These are phyloP conservation scores for Gonatopus flavifemur DNA, from an alignment of 1,140 invertebrate genomes.

Conservation along the genomic window DNA sequence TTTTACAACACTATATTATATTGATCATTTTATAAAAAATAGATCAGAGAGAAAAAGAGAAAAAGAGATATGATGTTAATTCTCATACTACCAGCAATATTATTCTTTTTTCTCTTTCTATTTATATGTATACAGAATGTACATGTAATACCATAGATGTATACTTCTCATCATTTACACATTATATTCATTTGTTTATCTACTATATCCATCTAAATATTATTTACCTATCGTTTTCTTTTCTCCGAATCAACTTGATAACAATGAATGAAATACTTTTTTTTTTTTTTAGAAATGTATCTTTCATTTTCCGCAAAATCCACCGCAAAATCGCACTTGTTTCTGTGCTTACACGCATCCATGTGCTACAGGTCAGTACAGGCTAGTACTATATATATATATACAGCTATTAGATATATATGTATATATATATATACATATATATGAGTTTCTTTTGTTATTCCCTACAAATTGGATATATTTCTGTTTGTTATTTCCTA, in stretches of 20 bases:
- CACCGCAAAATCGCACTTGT: constrained; percentile 37
- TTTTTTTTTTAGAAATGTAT: too few species aligned
- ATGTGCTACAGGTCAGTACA: constrained; percentile 61
- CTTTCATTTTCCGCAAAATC: constrained; percentile 38
- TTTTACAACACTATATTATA: too few species aligned
- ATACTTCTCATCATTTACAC: too few species aligned
- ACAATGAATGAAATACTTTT: too few species aligned
- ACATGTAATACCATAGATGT: too few species aligned
- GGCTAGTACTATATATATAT: constrained; percentile 56
- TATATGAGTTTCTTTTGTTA: too few species aligned
- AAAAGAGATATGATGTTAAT: constrained; percentile 15
- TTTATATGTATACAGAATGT: too few species aligned
- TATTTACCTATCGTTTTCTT: too few species aligned
- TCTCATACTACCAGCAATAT: constrained; percentile 12
- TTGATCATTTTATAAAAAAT: constrained; percentile 15
- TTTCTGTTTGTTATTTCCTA: constrained; percentile 5
- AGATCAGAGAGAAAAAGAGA: constrained; percentile 26
- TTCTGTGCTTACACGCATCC: constrained; percentile 54
- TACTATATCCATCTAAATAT: too few species aligned
- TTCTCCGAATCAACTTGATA: too few species aligned
- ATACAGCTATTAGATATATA: constrained; percentile 53
- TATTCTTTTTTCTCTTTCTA: constrained; percentile 20
- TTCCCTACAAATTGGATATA: too few species aligned
- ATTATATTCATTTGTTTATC: too few species aligned
- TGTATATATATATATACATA: constrained; percentile 19